A percentile compares a stretch with the other conserved stretches of the same genome.
phyloP scores from a whole-genome alignment of 2,113 vertebrate genomes.

The Glareola pratincola region DNA sequence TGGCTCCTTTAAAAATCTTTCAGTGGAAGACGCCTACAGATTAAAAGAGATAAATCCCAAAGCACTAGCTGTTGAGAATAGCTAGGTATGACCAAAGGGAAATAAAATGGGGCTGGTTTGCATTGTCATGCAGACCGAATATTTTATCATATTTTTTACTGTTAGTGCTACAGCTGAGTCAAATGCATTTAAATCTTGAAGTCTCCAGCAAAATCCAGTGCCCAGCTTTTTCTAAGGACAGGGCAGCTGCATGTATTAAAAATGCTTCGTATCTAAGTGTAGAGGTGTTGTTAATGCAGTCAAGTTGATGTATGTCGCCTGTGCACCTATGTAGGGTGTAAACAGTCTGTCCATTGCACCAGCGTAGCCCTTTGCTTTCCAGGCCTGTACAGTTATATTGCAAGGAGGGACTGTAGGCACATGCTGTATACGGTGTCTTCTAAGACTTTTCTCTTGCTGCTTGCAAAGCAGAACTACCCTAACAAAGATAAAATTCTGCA shows the following conservation, averaged over 20 bases:
- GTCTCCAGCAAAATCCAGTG: background rate
- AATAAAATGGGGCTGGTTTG: background rate
- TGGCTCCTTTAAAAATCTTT: background rate
- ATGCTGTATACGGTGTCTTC: background rate
- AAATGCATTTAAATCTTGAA: background rate
- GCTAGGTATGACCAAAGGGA: background rate
- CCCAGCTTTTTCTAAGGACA: background rate
- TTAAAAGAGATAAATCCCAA: background rate
- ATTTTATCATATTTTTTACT: background rate
- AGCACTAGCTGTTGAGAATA: background rate
- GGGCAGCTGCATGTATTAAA: background rate
- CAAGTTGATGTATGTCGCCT: background rate
- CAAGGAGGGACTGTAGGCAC: background rate
- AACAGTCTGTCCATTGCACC: background rate
- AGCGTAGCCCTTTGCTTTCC: background rate
- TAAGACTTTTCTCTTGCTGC: background rate
- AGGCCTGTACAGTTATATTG: background rate
- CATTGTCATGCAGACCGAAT: background rate
- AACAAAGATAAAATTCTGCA: background rate
- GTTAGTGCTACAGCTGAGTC: background rate
- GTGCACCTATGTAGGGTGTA: background rate
- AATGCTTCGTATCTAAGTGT: background rate
- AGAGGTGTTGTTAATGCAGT: background rate
- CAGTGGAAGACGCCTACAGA: background rate
- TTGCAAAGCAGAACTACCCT: background rate